phyloP scores from a whole-genome alignment of 2,113 vertebrate genomes.

The Saguinus midas region DNA sequence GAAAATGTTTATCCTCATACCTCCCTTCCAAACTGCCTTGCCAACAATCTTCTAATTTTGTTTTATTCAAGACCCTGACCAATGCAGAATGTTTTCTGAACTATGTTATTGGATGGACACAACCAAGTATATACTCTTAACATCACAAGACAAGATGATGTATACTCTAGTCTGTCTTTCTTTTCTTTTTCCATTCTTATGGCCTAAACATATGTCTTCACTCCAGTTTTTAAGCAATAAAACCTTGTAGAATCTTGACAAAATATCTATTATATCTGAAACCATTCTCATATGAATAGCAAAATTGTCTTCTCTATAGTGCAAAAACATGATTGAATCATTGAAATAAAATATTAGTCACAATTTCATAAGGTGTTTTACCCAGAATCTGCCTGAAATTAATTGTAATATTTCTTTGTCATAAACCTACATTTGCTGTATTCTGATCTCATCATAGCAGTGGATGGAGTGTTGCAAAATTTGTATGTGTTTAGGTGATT shows the following conservation, averaged over 20 bases:
- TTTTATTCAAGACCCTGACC: not conserved
- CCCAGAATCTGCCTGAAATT: conserved; percentile 36
- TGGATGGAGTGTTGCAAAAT: conserved; percentile 33
- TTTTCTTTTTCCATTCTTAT: not conserved
- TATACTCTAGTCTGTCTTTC: not conserved
- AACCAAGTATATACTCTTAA: not conserved
- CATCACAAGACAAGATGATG: not conserved
- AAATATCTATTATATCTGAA: not conserved
- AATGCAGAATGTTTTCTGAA: not conserved
- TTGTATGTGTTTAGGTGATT: conserved; percentile 64
- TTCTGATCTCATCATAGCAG: conserved; percentile 42
- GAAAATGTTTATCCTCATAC: not conserved
- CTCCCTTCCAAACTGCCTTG: not conserved
- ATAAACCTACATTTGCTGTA: conserved; percentile 11
- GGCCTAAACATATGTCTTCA: not conserved
- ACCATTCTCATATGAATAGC: not conserved
- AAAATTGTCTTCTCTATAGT: conserved; percentile 4
- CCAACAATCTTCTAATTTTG: not conserved
- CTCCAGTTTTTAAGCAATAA: not conserved
- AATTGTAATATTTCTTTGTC: conserved; percentile 43
- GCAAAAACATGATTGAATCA: not conserved
- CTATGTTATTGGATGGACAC: not conserved
- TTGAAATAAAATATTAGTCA: conserved; percentile 34
- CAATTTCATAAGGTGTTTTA: conserved; percentile 35
- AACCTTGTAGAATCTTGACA: not conserved